A percentile compares a stretch with the other conserved stretches of the same genome.
These are phyloP conservation scores for Lasioglossum baleicum DNA, from an alignment of 1,140 invertebrate species.

Conservation along the genomic window DNA sequence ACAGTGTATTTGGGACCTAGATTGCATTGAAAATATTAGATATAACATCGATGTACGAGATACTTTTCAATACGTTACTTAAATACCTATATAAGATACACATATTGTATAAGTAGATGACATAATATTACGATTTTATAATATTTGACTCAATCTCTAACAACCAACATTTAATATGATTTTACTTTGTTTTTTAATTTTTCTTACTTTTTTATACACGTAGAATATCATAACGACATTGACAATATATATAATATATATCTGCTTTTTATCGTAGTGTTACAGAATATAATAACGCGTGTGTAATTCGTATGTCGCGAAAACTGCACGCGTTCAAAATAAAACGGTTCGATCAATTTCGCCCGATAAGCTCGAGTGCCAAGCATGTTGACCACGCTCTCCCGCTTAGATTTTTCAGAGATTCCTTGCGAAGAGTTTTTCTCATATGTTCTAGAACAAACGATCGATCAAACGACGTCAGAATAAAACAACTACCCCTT, in stretches of 20 bases:
- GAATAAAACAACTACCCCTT: not conserved
- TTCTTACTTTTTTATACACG: conserved; percentile 43
- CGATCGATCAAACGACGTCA: not conserved
- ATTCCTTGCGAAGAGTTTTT: not conserved
- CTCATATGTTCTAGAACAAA: not conserved
- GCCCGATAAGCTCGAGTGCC: not conserved
- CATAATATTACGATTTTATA: conserved; percentile 61
- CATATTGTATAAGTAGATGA: conserved; percentile 59
- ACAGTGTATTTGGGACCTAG: conserved; percentile 72
- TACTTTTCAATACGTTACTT: conserved; percentile 63
- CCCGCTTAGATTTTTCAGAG: not conserved
- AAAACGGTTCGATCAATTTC: conserved; percentile 13
- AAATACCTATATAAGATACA: conserved; percentile 64
- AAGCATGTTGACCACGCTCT: conserved; percentile 1
- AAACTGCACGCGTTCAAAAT: conserved; percentile 30
- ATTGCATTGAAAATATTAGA: conserved; percentile 71
- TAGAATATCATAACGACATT: conserved; percentile 64
- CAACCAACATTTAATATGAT: conserved; percentile 68
- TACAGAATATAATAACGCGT: conserved; percentile 56
- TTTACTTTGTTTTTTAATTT: conserved; percentile 53
- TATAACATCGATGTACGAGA: conserved; percentile 68
- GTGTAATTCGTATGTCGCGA: conserved; percentile 49
- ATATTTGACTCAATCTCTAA: conserved; percentile 65
- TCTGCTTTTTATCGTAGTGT: conserved; percentile 46
- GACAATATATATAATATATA: conserved; percentile 53